Percentiles rank a stretch among this genome's conserved stretches.
phyloP scores from a whole-genome alignment of 2,797 vertebrate species.

The Synanceia verrucosa region DNA sequence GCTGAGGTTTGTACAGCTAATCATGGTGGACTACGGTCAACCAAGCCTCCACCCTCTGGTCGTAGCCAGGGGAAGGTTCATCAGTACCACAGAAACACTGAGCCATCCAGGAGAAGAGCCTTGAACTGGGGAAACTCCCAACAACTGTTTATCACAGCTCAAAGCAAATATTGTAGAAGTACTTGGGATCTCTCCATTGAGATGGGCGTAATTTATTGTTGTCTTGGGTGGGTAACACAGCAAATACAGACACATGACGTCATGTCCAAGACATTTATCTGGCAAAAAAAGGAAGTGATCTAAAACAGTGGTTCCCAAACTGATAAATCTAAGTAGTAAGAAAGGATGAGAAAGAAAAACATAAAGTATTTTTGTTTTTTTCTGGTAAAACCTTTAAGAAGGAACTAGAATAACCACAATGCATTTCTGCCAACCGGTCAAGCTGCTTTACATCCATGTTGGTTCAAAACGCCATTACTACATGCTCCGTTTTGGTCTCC shows the following conservation, averaged over 20 bases:
- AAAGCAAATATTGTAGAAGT: conserved; percentile 23
- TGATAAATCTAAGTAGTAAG: neutral
- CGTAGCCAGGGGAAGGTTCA: conserved; percentile 16
- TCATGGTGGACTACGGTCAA: conserved; percentile 33
- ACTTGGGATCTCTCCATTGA: neutral
- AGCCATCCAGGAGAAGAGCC: conserved; percentile 11
- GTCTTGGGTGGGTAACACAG: neutral
- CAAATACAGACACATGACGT: neutral
- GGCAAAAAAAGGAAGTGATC: neutral
- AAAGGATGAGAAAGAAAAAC: neutral
- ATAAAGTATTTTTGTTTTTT: neutral
- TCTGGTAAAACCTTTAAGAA: neutral
- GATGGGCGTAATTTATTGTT: neutral
- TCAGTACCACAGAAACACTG: conserved; percentile 34
- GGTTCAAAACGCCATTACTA: too few species aligned
- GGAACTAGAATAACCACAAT: neutral
- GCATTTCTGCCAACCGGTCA: too few species aligned
- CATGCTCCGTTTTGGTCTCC: neutral
- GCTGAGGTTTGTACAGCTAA: conserved; percentile 55
- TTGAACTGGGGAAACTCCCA: conserved; percentile 23
- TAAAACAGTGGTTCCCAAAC: neutral
- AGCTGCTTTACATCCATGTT: too few species aligned
- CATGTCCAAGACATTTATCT: neutral
- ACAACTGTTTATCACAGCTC: conserved; percentile 8
- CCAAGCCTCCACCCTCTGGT: conserved; percentile 48